phyloP scores from a whole-genome alignment of 2,113 vertebrate species.

The Rhegmatorhina hoffmannsi region DNA sequence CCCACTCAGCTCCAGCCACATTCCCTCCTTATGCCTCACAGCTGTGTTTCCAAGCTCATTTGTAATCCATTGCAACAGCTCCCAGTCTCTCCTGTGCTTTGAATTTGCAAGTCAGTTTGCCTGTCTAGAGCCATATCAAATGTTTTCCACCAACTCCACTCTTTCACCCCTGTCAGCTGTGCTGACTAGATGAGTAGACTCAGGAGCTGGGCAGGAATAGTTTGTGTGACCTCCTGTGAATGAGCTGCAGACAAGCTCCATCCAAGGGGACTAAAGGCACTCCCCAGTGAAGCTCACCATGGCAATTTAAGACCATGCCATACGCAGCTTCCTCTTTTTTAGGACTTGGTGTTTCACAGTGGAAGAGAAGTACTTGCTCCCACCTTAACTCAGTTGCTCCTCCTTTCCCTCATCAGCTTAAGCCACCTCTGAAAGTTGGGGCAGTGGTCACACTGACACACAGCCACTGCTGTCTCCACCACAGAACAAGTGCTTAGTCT shows the following conservation, averaged over 20 bases:
- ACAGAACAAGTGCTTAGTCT: background rate
- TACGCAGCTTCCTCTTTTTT: background rate
- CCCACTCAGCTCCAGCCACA: background rate
- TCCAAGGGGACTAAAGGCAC: background rate
- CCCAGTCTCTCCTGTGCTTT: background rate
- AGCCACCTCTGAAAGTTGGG: background rate
- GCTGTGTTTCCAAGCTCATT: slow-evolving; percentile 7
- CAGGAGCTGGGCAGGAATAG: background rate
- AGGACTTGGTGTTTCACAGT: background rate
- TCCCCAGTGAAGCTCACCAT: background rate
- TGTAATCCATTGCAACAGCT: background rate
- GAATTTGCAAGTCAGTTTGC: slow-evolving; percentile 9
- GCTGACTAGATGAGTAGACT: background rate
- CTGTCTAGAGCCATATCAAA: slow-evolving; percentile 20
- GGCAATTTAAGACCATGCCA: background rate
- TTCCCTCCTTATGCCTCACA: background rate
- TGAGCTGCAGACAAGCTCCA: background rate
- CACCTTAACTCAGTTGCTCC: background rate
- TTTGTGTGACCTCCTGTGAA: background rate
- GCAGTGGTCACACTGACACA: background rate
- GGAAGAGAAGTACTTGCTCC: background rate
- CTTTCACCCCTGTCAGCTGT: background rate
- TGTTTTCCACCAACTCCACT: background rate
- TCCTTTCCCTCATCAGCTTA: background rate
- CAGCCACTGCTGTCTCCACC: background rate